Evolutionary conservation across 1,140 invertebrate genomes (phyloP).

Genomic region (Panulirus ornatus): DNA sequence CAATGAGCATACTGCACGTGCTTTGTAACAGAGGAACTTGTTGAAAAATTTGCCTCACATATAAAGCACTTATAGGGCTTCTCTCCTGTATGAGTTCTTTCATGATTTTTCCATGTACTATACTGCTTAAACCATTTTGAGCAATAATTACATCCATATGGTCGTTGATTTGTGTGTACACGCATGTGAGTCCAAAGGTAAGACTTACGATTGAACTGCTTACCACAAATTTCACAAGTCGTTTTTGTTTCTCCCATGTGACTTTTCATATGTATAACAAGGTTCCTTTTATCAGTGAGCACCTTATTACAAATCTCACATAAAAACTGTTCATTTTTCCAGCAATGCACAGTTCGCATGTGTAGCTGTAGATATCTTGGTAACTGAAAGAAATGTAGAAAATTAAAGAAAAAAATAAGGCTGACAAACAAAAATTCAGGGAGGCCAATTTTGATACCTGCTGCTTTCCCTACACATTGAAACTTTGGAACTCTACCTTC

Average conservation of each 20-base stretch:
- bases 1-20: slow-evolving; percentile 57
- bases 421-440: too few species aligned
- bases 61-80: slow-evolving; percentile 58
- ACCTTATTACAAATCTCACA: slow-evolving; percentile 61
- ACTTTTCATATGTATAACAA: slow-evolving; percentile 61
- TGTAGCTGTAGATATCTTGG: slow-evolving; percentile 48
- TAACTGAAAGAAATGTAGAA: slow-evolving; percentile 49
- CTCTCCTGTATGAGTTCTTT: slow-evolving; percentile 60
- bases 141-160: slow-evolving; percentile 58
- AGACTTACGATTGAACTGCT: slow-evolving; percentile 54
- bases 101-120: slow-evolving; percentile 62
- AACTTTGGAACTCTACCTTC: too few species aligned
- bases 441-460: too few species aligned
- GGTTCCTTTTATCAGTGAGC: slow-evolving; percentile 58
- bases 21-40: slow-evolving; percentile 45
- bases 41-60: slow-evolving; percentile 36
- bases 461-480: too few species aligned
- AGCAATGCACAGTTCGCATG: slow-evolving; percentile 25
- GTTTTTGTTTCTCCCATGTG: slow-evolving; percentile 56
- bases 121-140: slow-evolving; percentile 56
- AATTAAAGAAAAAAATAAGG: too few species aligned
- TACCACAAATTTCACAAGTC: slow-evolving; percentile 38
- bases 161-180: slow-evolving; percentile 42
- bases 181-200: slow-evolving; percentile 68
- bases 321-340: slow-evolving; percentile 48